Conservation (phyloP, 2,888 invertebrate species). For the Lepidochitona cinerea region DNA sequence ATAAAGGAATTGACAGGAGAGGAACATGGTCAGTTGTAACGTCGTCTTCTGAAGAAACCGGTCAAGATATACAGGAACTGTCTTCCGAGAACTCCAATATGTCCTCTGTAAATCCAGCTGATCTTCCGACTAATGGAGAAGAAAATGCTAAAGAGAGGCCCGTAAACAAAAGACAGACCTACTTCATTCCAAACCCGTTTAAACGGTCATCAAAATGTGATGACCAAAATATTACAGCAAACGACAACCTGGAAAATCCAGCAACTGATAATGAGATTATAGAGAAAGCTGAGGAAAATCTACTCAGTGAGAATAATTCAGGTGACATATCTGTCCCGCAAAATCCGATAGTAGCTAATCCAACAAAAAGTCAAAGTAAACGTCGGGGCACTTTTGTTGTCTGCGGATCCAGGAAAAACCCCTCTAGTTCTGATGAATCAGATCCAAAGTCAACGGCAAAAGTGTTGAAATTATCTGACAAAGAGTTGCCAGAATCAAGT, state of each 20-base stretch:
- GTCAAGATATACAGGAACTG: too few species aligned
- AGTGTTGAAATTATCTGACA: neutral
- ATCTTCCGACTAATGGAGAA: too few species aligned
- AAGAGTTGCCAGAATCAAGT: too few species aligned
- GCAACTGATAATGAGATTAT: neutral
- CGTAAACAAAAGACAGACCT: neutral
- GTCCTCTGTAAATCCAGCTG: too few species aligned
- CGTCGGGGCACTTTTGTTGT: neutral
- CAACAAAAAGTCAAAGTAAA: neutral
- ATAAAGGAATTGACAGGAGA: neutral
- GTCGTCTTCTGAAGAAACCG: too few species aligned
- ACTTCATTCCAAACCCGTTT: neutral
- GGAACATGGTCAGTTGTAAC: too few species aligned
- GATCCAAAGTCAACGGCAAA: neutral
- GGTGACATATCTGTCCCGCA: neutral
- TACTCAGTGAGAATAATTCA: too few species aligned
- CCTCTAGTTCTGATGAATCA: too few species aligned
- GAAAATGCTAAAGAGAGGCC: neutral
- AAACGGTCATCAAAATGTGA: neutral
- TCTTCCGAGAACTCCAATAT: too few species aligned
- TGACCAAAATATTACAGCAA: neutral
- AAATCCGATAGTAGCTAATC: neutral
- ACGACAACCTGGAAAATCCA: neutral
- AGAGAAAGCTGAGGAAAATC: neutral
- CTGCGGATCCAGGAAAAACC: too few species aligned